Percentiles rank a stretch among this genome's conserved stretches.
These are phyloP conservation scores for Pararge aegeria DNA, from an alignment of 1,140 invertebrate species.

Conservation along the genomic window DNA sequence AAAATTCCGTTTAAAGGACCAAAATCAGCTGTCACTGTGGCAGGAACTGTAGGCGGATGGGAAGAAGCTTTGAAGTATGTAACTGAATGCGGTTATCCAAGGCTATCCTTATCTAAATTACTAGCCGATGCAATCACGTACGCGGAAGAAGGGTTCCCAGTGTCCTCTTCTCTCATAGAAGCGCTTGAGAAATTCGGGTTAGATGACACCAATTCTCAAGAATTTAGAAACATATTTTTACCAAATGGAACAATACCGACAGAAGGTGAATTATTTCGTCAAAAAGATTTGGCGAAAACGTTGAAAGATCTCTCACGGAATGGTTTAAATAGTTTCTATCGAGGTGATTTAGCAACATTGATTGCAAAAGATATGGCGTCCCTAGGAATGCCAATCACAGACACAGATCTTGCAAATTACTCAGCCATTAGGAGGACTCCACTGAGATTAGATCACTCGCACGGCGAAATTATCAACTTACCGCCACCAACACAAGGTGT, in stretches of 20 bases:
- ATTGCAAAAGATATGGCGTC: constrained; percentile 59
- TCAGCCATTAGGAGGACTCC: constrained; percentile 51
- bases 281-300: constrained; percentile 54
- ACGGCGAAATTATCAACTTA: constrained; percentile 56
- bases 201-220: constrained; percentile 25
- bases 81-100: constrained; percentile 55
- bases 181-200: constrained; percentile 15
- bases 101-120: constrained; percentile 47
- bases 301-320: constrained; percentile 50
- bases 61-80: constrained; percentile 63
- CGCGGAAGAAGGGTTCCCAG: constrained; percentile 59
- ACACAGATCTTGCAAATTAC: constrained; percentile 61
- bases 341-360: constrained; percentile 52
- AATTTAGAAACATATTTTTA: constrained; percentile 49
- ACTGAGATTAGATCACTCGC: constrained; percentile 45
- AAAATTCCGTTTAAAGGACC: constrained; percentile 53
- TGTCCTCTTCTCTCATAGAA: constrained; percentile 40
- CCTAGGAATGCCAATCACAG: constrained; percentile 60
- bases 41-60: constrained; percentile 66
- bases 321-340: constrained; percentile 64
- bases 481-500: constrained; percentile 67
- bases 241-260: constrained; percentile 42
- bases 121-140: constrained; percentile 61
- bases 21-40: constrained; percentile 58
- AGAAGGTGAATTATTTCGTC: constrained; percentile 52